Conservation (phyloP, 2,113 vertebrate species). For the Trichechus manatus region DNA sequence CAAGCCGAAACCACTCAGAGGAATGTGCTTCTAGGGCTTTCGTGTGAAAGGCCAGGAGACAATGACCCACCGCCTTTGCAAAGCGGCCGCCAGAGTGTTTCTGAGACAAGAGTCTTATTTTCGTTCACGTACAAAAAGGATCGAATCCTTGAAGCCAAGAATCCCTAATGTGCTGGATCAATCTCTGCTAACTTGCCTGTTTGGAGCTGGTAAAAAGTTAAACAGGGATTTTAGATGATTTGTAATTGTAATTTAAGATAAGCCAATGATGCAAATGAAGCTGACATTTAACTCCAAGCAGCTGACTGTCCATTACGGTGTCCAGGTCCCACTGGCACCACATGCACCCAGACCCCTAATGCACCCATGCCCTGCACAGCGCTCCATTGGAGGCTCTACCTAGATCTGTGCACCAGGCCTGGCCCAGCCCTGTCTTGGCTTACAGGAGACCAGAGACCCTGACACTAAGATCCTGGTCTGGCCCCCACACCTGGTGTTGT, state of each 20-base stretch:
- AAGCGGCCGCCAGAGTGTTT: constrained; percentile 52
- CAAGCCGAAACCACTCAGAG: not conserved
- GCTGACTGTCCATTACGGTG: not conserved
- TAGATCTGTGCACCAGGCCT: not conserved
- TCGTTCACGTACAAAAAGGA: constrained; percentile 52
- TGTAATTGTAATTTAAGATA: constrained; percentile 71
- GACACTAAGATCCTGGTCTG: not conserved
- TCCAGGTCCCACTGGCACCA: not conserved
- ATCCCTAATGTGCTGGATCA: constrained; percentile 62
- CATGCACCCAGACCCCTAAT: too few species aligned
- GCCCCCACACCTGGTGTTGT: not conserved
- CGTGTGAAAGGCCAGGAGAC: not conserved
- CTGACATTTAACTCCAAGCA: constrained; percentile 54
- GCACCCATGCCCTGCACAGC: too few species aligned
- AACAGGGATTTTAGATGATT: constrained; percentile 59
- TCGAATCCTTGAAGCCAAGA: constrained; percentile 35
- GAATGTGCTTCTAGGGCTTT: constrained; percentile 37
- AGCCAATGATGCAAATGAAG: constrained; percentile 58
- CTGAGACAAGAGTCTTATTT: constrained; percentile 65
- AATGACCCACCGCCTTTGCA: constrained; percentile 38
- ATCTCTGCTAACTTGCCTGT: not conserved
- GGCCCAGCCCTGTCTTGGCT: not conserved
- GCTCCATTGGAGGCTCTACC: not conserved
- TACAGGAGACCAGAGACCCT: not conserved
- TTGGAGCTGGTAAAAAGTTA: constrained; percentile 15